Evolutionary conservation across 2,797 vertebrate species (phyloP), one percentile per base, ranked within the genome.

Genomic region (Rhinophrynus dorsalis): DNA sequence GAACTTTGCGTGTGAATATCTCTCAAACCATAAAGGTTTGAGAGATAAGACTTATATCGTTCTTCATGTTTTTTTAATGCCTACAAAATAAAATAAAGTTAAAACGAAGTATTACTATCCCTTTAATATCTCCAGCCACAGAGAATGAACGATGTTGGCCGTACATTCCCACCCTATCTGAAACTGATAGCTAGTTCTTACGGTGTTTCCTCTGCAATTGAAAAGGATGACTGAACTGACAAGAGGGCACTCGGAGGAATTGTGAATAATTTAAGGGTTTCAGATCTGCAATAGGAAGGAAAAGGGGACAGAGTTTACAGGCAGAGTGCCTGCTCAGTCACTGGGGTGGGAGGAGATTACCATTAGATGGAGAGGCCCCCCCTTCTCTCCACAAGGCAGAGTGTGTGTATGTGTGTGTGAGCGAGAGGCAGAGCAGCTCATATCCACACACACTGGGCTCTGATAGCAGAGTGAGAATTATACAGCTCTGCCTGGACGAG

Each of bases 261-360:
- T 17, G 50, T 45, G 30, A 63, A 55, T 55, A 32, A 57, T 50
- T 48, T 38, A 48, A 2, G 48, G 68, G 59, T 55, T 50, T 55
- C 27, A 10, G 33, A 47, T 64, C 73, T 74, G 67, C 33, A 40
- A 42, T 52, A 50, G 54, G 59, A 67, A 55, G 75, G 64, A 68
- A 48, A 38, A 30, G 48, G 50, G 67, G 58, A 23, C 47, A 52
- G 50, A 30, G 32, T 45, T 21, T 4, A 2, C 6, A 17, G 21
- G 13, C 10, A 23, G 29, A 54, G 57, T 3, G 12, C n/a, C n/a
- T 38, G 2, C 29, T 12, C 13, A 7, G 5, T 42, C 2, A 44
- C 56, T 35, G 40, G 5, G 68, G n/a, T 26, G 59, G 68, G 68
- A 63, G 68, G 68, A 57, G 68, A 64, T 38, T 61, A 3, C 5